Conservation (phyloP, 2,113 vertebrate species). For the Patagioenas fasciata region DNA sequence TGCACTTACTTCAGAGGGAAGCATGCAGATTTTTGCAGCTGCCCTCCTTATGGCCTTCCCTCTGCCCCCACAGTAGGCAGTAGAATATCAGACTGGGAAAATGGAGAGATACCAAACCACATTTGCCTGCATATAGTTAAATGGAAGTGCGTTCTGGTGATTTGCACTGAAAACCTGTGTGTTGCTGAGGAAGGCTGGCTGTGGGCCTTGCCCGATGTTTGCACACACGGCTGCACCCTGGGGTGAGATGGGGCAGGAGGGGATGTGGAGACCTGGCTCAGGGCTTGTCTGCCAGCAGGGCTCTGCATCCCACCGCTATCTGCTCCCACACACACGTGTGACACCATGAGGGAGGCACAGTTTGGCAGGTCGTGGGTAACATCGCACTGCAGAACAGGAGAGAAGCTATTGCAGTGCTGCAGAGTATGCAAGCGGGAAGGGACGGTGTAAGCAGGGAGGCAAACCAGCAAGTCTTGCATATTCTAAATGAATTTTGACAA, state of each 20-base stretch:
- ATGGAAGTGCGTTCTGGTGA: not conserved
- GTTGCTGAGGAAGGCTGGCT: not conserved
- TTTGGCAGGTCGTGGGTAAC: slow-evolving; percentile 52
- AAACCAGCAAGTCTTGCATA: not conserved
- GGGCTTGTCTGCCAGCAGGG: not conserved
- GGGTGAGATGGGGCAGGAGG: not conserved
- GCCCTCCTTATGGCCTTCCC: slow-evolving; percentile 61
- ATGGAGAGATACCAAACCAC: slow-evolving; percentile 25
- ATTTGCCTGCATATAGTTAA: not conserved
- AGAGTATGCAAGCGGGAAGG: not conserved
- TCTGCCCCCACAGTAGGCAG: slow-evolving; percentile 67
- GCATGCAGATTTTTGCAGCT: slow-evolving; percentile 66
- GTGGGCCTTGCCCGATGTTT: fast-evolving
- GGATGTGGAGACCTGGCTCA: not conserved
- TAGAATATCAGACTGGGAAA: slow-evolving; percentile 41
- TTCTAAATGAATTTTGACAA: slow-evolving; percentile 54
- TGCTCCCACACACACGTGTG: slow-evolving; percentile 28
- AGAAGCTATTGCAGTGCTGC: slow-evolving; percentile 7
- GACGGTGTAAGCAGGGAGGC: not conserved
- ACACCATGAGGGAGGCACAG: slow-evolving; percentile 14
- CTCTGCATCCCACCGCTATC: not conserved
- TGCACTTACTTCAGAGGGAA: slow-evolving; percentile 50
- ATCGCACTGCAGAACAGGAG: slow-evolving; percentile 29
- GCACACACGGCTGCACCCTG: fast-evolving
- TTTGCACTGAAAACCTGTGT: not conserved